A percentile compares a stretch with the other conserved stretches of the same genome.
These are phyloP conservation scores for Thymelicus sylvestris DNA, from an alignment of 2,888 invertebrate genomes.

Conservation along the genomic window DNA sequence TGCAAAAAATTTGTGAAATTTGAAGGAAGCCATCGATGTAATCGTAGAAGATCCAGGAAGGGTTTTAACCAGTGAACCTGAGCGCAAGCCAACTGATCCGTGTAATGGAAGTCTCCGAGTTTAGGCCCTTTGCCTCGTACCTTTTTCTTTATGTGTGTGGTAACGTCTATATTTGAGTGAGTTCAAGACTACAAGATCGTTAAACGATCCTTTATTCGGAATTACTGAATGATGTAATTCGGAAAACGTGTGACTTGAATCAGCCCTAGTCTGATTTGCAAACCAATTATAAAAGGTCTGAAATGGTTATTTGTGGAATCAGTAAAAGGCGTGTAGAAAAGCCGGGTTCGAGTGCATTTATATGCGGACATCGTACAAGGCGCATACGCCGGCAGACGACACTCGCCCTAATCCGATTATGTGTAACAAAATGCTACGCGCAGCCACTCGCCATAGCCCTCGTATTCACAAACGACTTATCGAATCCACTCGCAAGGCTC, in stretches of 20 bases:
- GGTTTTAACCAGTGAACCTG: constrained; percentile 68
- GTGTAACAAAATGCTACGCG: constrained; percentile 79
- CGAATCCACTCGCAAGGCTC: constrained; percentile 37
- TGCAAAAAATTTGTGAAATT: constrained; percentile 53
- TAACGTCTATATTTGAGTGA: constrained; percentile 46
- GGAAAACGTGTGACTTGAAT: constrained; percentile 15
- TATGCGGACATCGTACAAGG: constrained; percentile 67
- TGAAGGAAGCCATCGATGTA: constrained; percentile 60
- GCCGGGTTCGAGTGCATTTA: constrained; percentile 63
- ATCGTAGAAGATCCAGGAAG: constrained; percentile 64
- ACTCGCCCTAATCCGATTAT: constrained; percentile 77
- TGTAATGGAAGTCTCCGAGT: constrained; percentile 75
- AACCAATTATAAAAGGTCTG: constrained; percentile 33
- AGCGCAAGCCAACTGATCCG: constrained; percentile 71
- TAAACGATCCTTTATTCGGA: constrained; percentile 42
- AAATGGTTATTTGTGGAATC: constrained; percentile 30
- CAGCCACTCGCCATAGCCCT: constrained; percentile 54
- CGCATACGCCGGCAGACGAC: constrained; percentile 68
- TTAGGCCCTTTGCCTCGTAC: constrained; percentile 56
- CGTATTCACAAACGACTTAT: constrained; percentile 39
- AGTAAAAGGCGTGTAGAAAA: constrained; percentile 54
- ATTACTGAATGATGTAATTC: constrained; percentile 12
- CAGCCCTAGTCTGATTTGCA: constrained; percentile 1
- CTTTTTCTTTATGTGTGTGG: constrained; percentile 56
- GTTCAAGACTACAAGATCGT: constrained; percentile 43